These are phyloP conservation scores for Hyperoplus lanceolatus DNA, from an alignment of 2,797 vertebrate genomes.

Conservation along the genomic window DNA sequence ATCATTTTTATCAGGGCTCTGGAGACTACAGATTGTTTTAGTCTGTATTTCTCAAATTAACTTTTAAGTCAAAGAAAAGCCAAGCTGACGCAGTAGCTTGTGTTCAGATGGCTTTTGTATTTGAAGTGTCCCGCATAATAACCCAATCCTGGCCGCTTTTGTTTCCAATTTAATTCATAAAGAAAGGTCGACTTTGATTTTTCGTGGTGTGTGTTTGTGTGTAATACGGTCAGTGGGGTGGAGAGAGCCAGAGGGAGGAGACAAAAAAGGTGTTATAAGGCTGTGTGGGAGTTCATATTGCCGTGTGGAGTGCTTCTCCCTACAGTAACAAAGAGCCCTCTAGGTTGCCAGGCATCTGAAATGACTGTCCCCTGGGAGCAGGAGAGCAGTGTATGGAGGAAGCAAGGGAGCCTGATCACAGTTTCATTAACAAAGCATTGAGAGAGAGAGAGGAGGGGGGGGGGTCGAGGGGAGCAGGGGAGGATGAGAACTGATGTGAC, in stretches of 20 bases:
- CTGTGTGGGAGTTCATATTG: conserved; percentile 56
- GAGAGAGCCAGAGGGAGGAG: conserved; percentile 5
- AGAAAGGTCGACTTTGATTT: conserved; percentile 28
- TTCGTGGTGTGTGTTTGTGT: neutral
- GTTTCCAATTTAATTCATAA: conserved; percentile 12
- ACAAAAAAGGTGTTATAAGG: conserved; percentile 28
- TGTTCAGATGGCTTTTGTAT: neutral
- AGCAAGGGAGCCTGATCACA: conserved; percentile 44
- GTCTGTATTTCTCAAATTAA: neutral
- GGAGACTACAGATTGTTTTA: conserved; percentile 3
- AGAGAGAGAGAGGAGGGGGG: neutral
- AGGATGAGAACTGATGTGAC: conserved; percentile 13
- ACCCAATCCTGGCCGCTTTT: neutral
- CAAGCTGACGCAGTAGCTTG: neutral
- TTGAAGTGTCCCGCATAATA: conserved; percentile 8
- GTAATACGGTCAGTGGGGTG: conserved; percentile 6
- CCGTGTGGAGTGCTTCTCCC: conserved; percentile 56
- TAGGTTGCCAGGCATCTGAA: conserved; percentile 75
- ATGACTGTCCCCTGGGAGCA: conserved; percentile 59
- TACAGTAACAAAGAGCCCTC: conserved; percentile 69
- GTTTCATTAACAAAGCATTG: conserved; percentile 47
- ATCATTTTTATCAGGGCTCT: conserved; percentile 17
- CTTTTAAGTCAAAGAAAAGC: conserved; percentile 21
- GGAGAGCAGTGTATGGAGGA: conserved; percentile 32
- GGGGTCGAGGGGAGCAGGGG: neutral